phyloP scores from a whole-genome alignment of 2,113 vertebrate genomes.

The Struthio camelus region DNA sequence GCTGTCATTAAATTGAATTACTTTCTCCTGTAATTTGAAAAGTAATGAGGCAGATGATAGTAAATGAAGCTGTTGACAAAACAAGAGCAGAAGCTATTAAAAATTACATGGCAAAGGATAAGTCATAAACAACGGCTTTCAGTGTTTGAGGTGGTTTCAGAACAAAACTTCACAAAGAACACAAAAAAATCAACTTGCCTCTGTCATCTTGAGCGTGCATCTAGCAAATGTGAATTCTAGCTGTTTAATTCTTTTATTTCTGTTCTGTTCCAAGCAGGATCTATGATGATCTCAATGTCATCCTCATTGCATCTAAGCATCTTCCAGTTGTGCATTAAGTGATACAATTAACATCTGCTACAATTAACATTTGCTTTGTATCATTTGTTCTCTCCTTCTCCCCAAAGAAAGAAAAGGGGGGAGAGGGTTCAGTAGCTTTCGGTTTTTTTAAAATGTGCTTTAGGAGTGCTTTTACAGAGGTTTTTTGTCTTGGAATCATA shows the following conservation, averaged over 20 bases:
- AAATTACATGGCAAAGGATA: background rate
- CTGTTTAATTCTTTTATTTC: background rate
- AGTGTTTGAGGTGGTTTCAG: background rate
- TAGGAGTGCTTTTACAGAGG: background rate
- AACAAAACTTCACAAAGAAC: background rate
- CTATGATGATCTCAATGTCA: background rate
- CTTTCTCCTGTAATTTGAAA: conserved; percentile 32
- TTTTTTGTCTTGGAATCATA: background rate
- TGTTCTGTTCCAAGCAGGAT: background rate
- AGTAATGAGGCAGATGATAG: conserved; percentile 42
- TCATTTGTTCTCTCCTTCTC: background rate
- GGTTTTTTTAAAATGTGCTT: background rate
- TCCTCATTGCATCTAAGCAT: background rate
- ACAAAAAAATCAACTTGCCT: background rate
- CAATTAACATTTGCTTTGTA: background rate
- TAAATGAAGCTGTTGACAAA: conserved; percentile 46
- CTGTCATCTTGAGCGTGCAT: background rate
- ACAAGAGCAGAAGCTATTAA: conserved; percentile 13
- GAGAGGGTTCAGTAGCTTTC: too few relatives aligned
- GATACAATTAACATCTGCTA: background rate
- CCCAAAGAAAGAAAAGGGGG: background rate
- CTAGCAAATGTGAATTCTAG: background rate
- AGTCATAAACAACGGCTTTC: background rate
- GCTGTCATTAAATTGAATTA: conserved; percentile 39
- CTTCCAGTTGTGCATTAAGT: background rate